phyloP scores from a whole-genome alignment of 2,888 invertebrate species.

The Dynastes maya region DNA sequence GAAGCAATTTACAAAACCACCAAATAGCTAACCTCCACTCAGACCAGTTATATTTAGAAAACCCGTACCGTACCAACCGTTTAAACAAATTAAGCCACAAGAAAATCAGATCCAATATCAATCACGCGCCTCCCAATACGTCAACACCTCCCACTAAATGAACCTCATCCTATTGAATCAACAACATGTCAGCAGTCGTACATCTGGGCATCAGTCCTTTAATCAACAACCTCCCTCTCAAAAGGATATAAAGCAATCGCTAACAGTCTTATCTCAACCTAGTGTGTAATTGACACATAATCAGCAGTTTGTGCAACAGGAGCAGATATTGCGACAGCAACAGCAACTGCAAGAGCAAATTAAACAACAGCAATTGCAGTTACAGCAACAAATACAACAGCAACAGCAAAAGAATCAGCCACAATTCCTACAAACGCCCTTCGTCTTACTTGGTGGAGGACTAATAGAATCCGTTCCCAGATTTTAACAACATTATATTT shows the following conservation, averaged over 20 bases:
- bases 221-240: conserved; percentile 47
- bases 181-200: conserved; percentile 64
- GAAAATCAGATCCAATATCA: conserved; percentile 63
- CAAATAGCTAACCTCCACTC: conserved; percentile 50
- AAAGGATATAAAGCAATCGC: conserved; percentile 45
- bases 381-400: conserved; percentile 57
- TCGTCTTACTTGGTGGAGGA: conserved; percentile 77
- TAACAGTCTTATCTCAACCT: conserved; percentile 16
- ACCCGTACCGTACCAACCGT: conserved; percentile 66
- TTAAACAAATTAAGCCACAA: conserved; percentile 59
- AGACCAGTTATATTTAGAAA: conserved; percentile 58
- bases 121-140: conserved; percentile 69
- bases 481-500: conserved; percentile 81
- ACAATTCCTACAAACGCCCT: conserved; percentile 64
- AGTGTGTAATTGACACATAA: conserved; percentile 16
- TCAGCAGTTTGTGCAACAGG: conserved; percentile 60
- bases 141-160: conserved; percentile 62
- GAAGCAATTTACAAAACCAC: conserved; percentile 41
- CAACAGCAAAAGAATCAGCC: conserved; percentile 59
- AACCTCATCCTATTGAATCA: conserved; percentile 60
- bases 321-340: conserved; percentile 64
- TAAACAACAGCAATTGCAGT: conserved; percentile 62
- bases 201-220: conserved; percentile 57
- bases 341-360: conserved; percentile 61
- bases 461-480: conserved; percentile 84